Evolutionary conservation across 2,113 vertebrate genomes (phyloP).

Genomic region (Chionis minor): DNA sequence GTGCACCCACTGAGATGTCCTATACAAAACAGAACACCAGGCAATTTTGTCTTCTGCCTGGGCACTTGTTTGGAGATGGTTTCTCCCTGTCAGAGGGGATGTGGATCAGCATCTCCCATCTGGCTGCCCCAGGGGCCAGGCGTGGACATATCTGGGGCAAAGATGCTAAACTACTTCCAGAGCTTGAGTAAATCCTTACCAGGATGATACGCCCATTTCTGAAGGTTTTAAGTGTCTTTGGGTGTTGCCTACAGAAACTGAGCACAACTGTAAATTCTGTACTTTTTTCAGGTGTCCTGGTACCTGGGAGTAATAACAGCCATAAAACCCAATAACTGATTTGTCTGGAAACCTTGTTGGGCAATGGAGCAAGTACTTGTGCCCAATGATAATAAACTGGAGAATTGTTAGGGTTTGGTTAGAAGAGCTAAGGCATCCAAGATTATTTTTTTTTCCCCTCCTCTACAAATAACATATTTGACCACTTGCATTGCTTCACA

Average conservation of each 20-base stretch:
- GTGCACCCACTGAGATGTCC: background rate
- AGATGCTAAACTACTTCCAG: background rate
- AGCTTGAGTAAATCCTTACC: background rate
- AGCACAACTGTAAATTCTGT: background rate
- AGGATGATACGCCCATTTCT: accelerated
- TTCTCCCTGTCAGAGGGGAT: background rate
- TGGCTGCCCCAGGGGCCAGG: background rate
- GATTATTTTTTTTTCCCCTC: background rate
- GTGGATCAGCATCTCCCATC: background rate
- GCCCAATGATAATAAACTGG: background rate
- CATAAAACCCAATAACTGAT: background rate
- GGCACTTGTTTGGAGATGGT: background rate
- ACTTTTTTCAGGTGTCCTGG: background rate
- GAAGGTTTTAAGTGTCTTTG: background rate
- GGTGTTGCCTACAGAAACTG: background rate
- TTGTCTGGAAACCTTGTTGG: background rate
- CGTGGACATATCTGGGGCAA: background rate
- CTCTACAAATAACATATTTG: accelerated
- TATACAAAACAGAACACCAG: background rate
- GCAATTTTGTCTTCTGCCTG: background rate
- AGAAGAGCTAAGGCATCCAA: background rate
- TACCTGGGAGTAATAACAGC: background rate
- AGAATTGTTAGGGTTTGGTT: background rate
- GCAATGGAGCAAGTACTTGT: background rate
- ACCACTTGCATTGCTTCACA: background rate